Evolutionary conservation across 2,888 invertebrate species (phyloP).

Genomic region (Oconnorella tubifera): DNA sequence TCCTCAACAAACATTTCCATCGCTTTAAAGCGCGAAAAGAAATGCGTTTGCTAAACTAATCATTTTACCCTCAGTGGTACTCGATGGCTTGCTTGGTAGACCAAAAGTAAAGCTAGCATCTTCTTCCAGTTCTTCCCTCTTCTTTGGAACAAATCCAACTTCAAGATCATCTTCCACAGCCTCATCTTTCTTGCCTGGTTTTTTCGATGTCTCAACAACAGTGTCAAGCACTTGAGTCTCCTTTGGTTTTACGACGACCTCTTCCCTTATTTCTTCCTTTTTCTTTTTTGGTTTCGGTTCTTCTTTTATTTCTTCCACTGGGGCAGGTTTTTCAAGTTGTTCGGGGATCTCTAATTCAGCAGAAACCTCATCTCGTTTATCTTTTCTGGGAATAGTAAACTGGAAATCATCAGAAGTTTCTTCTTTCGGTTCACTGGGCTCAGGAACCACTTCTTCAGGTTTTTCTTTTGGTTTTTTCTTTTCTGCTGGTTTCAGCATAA

Average conservation of each 20-base stretch:
- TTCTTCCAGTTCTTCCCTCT: neutral
- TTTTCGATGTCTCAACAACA: neutral
- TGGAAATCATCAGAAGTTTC: neutral
- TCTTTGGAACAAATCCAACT: neutral
- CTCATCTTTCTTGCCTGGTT: conserved; percentile 1
- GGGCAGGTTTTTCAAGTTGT: neutral
- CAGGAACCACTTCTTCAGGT: too few relatives aligned
- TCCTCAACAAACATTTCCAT: too few relatives aligned
- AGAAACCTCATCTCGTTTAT: conserved; percentile 1
- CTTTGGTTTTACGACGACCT: neutral
- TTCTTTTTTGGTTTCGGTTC: neutral
- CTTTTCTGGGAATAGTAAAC: neutral
- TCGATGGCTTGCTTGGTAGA: neutral
- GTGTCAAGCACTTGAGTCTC: neutral
- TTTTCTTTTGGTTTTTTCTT: too few relatives aligned
- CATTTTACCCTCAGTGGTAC: neutral
- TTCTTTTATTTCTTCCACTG: conserved; percentile 1
- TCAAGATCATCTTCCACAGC: neutral
- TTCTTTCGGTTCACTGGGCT: too few relatives aligned
- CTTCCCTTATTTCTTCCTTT: neutral
- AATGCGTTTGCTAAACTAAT: too few relatives aligned
- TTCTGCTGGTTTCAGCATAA: neutral
- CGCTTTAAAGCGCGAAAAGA: too few relatives aligned
- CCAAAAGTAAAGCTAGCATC: neutral
- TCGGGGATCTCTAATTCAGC: neutral